Base-by-base conservation (phyloP, 2,113 vertebrate species). In the Propithecus coquereli region DNA sequence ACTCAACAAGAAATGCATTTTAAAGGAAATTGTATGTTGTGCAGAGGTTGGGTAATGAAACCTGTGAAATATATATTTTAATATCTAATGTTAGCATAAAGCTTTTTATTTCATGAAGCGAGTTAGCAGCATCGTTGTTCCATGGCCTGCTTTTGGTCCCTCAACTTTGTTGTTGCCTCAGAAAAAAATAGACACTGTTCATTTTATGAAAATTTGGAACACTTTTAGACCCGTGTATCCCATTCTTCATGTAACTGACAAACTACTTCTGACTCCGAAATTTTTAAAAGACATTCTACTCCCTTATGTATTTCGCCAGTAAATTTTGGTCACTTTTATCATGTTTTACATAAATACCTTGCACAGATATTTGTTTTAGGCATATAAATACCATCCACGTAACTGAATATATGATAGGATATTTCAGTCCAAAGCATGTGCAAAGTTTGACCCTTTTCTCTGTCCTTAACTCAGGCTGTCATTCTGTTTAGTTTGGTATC, bases 1-100 rank as follows among this genome's bases (percentile, higher is more conserved):
- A 86, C 43, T 93, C 91, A 88, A 87, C 50, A 77, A 91, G 52
- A 94, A 83, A 87, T 52, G 63, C 37, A 95, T 93, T 97, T 96
- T 80, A 91, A 96, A 91, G 83, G 40, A 96, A 94, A 96, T 63
- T 82, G 47, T 84, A 17, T 63, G 50, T n/a, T 91, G 22, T 77
- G 50, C 88, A 6, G 37, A 54, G 14, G 11, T 50, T 95, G 68
- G 34, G 65, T 87, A 95, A 91, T 83, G 27, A 84, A 79, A 68
- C 17, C 76, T 73, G 17, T 81, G 74, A 66, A 73, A 93, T 83
- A 34, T 74, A 11, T 30, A 71, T 63, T 59, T 50, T 30, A 87
- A 59, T 66, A 54, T 71, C 59, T 80, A 68, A 88, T 52, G 71
- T 89, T 92, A 93, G 40, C 14, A 77, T 79, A 82, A 65, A 84